phyloP scores from a whole-genome alignment of 2,797 vertebrate genomes.

The Muscicapa comitata region DNA sequence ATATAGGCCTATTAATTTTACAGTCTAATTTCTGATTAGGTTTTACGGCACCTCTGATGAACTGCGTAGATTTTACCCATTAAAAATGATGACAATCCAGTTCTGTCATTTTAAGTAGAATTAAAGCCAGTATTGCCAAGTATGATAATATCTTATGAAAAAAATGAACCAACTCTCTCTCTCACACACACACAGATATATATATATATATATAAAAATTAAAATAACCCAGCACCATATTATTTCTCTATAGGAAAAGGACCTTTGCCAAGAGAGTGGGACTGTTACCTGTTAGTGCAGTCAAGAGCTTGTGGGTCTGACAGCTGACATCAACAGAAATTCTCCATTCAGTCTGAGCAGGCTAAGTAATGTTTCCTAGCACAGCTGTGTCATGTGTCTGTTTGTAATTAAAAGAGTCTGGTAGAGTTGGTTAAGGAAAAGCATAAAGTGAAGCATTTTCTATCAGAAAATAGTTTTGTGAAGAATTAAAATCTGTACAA shows the following conservation, averaged over 20 bases:
- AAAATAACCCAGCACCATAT: neutral
- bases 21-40: constrained; percentile 72
- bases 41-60: constrained; percentile 66
- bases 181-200: neutral
- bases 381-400: neutral
- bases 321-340: neutral
- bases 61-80: constrained; percentile 56
- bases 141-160: constrained; percentile 47
- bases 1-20: constrained; percentile 73
- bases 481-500: neutral
- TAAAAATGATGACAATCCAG: constrained; percentile 68
- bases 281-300: neutral
- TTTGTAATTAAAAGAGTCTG: neutral
- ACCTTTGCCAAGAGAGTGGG: neutral
- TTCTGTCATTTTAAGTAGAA: constrained; percentile 76
- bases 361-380: neutral
- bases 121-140: constrained; percentile 71
- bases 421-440: neutral
- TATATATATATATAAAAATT: neutral
- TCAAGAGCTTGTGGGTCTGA: neutral
- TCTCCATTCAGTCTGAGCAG: neutral
- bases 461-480: neutral
- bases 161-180: neutral
- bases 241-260: neutral
- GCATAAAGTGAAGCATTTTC: neutral